Percentiles rank a stretch among this genome's conserved stretches.
Evolutionary conservation across 2,888 invertebrate species (phyloP).

Genomic region (Apamea sordens): DNA sequence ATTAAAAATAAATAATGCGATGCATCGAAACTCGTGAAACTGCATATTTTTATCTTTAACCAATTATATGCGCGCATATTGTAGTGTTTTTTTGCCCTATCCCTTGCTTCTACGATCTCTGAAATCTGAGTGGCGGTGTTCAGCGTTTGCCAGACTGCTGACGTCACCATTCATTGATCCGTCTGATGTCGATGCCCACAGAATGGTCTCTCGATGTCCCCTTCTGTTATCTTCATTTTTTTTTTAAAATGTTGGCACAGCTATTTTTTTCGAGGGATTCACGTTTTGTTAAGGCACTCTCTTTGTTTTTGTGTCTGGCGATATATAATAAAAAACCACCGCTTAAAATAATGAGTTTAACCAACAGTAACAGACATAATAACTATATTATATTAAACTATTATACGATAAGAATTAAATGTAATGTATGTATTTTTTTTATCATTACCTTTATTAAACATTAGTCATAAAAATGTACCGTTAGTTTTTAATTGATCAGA

Average conservation of each 20-base stretch:
- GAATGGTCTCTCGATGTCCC: slow-evolving; percentile 11
- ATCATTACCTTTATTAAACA: not conserved
- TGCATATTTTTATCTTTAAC: no score
- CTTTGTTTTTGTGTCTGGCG: not conserved
- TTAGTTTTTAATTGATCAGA: not conserved
- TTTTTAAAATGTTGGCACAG: not conserved
- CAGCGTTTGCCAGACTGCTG: slow-evolving; percentile 49
- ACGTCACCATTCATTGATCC: slow-evolving; percentile 66
- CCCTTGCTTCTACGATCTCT: slow-evolving; percentile 7
- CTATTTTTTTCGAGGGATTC: not conserved
- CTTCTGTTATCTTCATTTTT: not conserved
- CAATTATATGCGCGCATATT: not conserved
- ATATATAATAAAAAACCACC: not conserved
- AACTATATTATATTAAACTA: not conserved
- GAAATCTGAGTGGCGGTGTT: slow-evolving; percentile 30
- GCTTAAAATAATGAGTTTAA: not conserved
- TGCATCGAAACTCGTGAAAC: not conserved
- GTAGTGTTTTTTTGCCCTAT: not conserved
- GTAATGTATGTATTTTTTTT: not conserved
- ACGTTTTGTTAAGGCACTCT: not conserved
- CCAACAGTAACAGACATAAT: not conserved
- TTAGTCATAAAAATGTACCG: not conserved
- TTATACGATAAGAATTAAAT: not conserved
- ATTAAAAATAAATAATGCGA: not conserved
- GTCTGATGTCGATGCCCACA: slow-evolving; percentile 53